Evolutionary conservation across 2,797 vertebrate genomes (phyloP).

Genomic region (Gadopsis marmoratus): DNA sequence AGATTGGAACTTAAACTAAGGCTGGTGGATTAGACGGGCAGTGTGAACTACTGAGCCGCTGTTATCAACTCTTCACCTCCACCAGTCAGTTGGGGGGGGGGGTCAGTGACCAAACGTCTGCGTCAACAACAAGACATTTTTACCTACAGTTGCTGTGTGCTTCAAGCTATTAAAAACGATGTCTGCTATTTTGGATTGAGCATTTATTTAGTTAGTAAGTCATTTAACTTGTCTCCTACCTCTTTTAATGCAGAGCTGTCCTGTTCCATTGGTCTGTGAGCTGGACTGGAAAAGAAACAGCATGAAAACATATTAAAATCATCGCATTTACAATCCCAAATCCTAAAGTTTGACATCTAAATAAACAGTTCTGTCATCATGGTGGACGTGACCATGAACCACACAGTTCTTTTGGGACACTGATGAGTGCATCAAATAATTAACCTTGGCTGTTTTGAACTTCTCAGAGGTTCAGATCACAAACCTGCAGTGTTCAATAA

Average conservation of each 20-base stretch:
- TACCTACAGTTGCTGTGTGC: no score
- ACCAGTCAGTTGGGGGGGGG: no score
- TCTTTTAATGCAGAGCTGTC: slow-evolving; percentile 16
- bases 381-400: neutral
- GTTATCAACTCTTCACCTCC: no score
- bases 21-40: no score
- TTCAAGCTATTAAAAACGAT: no score
- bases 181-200: no score
- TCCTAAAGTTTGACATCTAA: neutral
- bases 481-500: neutral
- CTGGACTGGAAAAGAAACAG: slow-evolving; percentile 59
- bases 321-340: neutral
- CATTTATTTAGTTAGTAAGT: neutral
- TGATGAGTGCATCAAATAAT: neutral
- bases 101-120: no score
- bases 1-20: no score
- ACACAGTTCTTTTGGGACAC: neutral
- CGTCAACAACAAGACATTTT: no score
- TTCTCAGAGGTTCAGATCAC: no score
- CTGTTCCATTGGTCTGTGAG: slow-evolving; percentile 37
- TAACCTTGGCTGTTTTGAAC: neutral
- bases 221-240: slow-evolving; percentile 42
- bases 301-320: slow-evolving; percentile 13
- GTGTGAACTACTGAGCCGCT: no score
- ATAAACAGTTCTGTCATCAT: neutral